Evolutionary conservation across 2,888 invertebrate species (phyloP), one percentile per base, ranked within the genome.

Genomic region (Aproaerema taeniolella): DNA sequence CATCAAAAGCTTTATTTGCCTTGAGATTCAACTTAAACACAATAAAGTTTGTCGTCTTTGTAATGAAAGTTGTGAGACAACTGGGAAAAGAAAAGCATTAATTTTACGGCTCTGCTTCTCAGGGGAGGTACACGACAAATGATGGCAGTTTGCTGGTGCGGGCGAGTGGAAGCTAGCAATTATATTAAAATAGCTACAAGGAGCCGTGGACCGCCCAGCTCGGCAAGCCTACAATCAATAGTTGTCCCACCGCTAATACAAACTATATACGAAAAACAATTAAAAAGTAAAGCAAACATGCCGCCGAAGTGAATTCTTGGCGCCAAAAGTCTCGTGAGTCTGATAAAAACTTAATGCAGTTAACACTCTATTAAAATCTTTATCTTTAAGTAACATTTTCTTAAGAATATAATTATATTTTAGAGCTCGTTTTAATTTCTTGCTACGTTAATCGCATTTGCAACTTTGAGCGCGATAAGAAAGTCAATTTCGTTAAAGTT

Each of bases 161-260:
- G 37, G 24, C 16, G 50, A 54, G 50, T 45, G 49, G 48, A 50
- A 45, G 51, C 49, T 59, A 61, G 64, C 64, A 71, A 71, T 74
- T 72, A 69, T 55, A 61, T 67, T 65, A 56, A 67, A 73, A 69
- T 66, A 66, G 58, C 58, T 45, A 43, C 5, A 6, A 8, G 20
- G 8, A 8, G 26, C 43, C 52, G 48, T 42, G 45, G 45, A 63
- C n/a, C 57, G 42, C 39, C 67, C 64, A 61, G 67, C 57, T 67
- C 65, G 51, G 58, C 49, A 41, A 63, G n/a, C 10, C 15, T 26
- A 12, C 35, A n/a, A 35, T 28, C 16, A 28, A 35, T 35, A 35
- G n/a, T n/a, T 9, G 5, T 30, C 30, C 12, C 12, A 11, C 17
- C 16, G 11, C 9, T 12, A n/a, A 20, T 11, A 14, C 3, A n/a